Base-by-base conservation (phyloP, 2,797 vertebrate species). In the Alca torda region DNA sequence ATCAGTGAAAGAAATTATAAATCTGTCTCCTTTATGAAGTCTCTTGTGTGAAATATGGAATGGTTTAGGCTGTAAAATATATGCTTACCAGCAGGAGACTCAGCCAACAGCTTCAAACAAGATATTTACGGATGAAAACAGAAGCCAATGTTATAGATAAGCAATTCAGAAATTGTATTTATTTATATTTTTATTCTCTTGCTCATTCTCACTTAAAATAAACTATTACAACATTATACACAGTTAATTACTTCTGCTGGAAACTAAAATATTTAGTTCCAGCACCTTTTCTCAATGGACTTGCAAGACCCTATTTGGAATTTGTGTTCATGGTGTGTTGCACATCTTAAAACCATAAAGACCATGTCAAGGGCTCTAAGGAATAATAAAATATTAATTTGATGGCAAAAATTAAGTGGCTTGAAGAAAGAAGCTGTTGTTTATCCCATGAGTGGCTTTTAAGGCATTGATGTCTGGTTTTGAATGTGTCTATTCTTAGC, bases 321-420 rank as follows among this genome's bases (percentile, higher is more conserved):
- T 98, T 97, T 92, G 78, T 95, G 96, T 97, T 93, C 95, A 97
- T 95, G 97, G 97, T 97, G 96, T 97, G 95, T 95, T 98, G 97
- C 98, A 98, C 97, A 98, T 98, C 98, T 98, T 97, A 96, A 98
- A 98, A 97, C 95, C 97, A 97, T 89, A 97, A 98, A 99, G 97
- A 97, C 97, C 97, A 97, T 93, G 97, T 97, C 98, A 98, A 93
- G 93, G 97, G 88, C 98, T 98, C 97, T 83, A 97, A 98, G 98
- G 98, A 98, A 97, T 98, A 98, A 98, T 98, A 95, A 98, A 99
- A 98, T 98, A 99, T 99, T 99, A 98, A 99, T 98, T 98, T 97
- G 84, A 94, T 98, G 97, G 98, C 97, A 98, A 98, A 98, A 98
- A 98, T 98, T 98, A 99, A 98, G 98, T 98, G 97, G 94, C 93